Evolutionary conservation across 1,140 invertebrate species (phyloP).

Genomic region (Venturia canescens): DNA sequence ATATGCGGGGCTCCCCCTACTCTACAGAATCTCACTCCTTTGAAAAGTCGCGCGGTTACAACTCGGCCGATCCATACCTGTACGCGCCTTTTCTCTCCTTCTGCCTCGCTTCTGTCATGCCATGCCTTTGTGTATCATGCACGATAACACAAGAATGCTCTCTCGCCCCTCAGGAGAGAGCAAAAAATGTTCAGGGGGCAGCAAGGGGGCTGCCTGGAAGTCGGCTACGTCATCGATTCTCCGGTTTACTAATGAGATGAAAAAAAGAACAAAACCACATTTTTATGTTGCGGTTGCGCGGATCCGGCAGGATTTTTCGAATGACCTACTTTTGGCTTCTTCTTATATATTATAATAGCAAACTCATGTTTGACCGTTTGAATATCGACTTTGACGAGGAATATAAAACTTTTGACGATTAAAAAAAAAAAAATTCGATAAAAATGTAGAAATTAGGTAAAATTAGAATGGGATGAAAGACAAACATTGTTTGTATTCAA

Average conservation of each 20-base stretch:
- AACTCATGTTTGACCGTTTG: no score
- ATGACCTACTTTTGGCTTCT: not conserved
- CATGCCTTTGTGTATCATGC: not conserved
- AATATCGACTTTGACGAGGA: no score
- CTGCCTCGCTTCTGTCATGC: slow-evolving; percentile 45
- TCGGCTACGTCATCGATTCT: not conserved
- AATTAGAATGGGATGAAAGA: no score
- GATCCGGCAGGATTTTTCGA: not conserved
- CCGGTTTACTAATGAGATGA: not conserved
- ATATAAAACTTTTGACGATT: no score
- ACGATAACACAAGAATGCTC: not conserved
- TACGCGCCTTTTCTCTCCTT: slow-evolving; percentile 54
- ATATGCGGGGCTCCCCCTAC: slow-evolving; percentile 72
- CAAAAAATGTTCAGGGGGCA: not conserved
- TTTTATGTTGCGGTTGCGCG: slow-evolving; percentile 6
- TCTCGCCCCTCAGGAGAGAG: not conserved
- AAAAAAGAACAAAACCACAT: not conserved
- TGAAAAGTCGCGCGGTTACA: slow-evolving; percentile 55
- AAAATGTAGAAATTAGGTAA: no score
- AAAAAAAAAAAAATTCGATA: no score
- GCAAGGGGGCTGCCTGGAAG: not conserved
- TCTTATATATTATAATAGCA: not conserved
- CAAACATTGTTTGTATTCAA: no score
- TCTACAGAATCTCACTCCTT: slow-evolving; percentile 62
- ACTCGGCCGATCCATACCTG: slow-evolving; percentile 41